Conservation (phyloP, 1,140 invertebrate genomes). For the Hirudo medicinalis region DNA sequence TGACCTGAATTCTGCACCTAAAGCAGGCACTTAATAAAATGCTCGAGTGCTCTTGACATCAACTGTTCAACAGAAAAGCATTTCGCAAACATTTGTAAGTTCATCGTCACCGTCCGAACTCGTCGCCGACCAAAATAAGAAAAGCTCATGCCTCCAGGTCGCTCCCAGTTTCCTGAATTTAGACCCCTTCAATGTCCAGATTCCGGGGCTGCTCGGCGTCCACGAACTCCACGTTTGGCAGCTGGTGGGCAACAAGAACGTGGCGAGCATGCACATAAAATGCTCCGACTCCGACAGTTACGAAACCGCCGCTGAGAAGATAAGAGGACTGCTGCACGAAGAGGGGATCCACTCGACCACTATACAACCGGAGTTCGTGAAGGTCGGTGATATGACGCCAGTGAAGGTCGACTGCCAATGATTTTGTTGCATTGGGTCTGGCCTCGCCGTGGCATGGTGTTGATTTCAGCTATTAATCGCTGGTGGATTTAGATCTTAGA, state of each 20-base stretch:
- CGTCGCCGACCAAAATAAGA: background rate
- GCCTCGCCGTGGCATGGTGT: no score
- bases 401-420: no score
- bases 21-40: no score
- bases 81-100: background rate
- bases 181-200: slow-evolving; percentile 5
- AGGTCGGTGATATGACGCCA: background rate
- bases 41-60: no score
- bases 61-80: background rate
- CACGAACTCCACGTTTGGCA: slow-evolving; percentile 17
- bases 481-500: no score
- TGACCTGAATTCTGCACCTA: no score
- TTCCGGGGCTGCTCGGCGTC: background rate
- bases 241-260: slow-evolving; percentile 6
- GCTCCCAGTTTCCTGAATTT: no score
- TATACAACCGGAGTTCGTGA: slow-evolving; percentile 15
- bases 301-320: background rate
- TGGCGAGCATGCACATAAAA: slow-evolving; percentile 2
- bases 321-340: slow-evolving; percentile 13
- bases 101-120: background rate
- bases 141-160: background rate
- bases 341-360: slow-evolving; percentile 18
- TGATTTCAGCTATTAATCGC: no score
- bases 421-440: background rate
- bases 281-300: background rate